Base-by-base conservation (phyloP, 2,797 vertebrate species). In the Distichodus sexfasciatus region DNA sequence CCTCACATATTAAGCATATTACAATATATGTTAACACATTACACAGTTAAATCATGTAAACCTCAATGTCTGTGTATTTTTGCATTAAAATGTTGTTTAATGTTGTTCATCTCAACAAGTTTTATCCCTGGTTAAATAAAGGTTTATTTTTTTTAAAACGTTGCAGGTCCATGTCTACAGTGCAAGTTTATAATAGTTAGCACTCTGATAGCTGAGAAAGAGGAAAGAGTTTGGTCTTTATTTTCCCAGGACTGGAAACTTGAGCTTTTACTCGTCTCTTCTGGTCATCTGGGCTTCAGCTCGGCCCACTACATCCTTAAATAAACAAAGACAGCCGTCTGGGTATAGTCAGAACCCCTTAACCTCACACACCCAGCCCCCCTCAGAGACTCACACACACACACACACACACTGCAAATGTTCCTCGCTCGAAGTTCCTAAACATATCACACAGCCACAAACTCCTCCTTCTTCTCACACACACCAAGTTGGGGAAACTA, bases 261-360 rank as follows among this genome's bases (percentile, higher is more conserved):
- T 48, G 7, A 36, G 55, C 38, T 72, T 63, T 57, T 60, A 65
- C 50, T 44, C 59, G 57, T 28, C 38, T 59, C 46, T 63, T 71
- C 43, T 51, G 55, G 41, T 71, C 59, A 62, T 69, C 44, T 47
- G 47, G 43, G 55, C 63, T 62, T 24, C 15, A 68, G 62, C 38
- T 53, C 44, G 74, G 54, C 50, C 68, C 72, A 69, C 70, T 67
- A 61, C 59, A 69, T 72, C 75, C 75, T 65, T 50, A 66, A 59
- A 40, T 66, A 66, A 77, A 75, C 67, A 71, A 44, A 60, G 55
- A 11, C 66, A 65, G 53, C 68, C 69, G 36, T 73, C 66, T 79
- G 70, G 72, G 53, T 51, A 60, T 55, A 62, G 44, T 71, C 63
- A 70, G 23, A 33, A 38, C 31, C 44, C 54, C 50, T 31, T n/a